Base-by-base conservation (phyloP, 92 coral and sea anemone species). In the Paramuricea clavata region DNA sequence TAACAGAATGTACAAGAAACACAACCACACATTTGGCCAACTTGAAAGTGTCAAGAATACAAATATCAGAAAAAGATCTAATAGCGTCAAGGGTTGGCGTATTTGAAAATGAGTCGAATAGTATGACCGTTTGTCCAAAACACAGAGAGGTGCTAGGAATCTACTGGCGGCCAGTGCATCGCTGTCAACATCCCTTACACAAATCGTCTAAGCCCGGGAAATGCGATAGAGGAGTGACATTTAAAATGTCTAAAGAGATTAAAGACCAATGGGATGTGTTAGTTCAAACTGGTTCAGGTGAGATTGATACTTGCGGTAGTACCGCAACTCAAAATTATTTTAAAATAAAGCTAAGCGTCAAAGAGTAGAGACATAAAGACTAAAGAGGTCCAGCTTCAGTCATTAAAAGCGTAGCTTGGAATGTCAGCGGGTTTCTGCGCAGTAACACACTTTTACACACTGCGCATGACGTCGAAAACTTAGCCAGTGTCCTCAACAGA, bases 111-210 rank as follows among this genome's bases (percentile, higher is more conserved):
- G 27, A 9, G n/a, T 23, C 76, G 30, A 69, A 69, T 4, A 69
- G 27, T 30, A 34, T 72, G 78, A 74, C 60, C 52, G 52, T 74
- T 34, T 74, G 80, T 74, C 22, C 59, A 74, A 74, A 74, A 30
- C 81, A 74, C 59, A 74, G 81, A 74, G 81, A 74, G 60, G 56
- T 35, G 21, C 30, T 74, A 34, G 81, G 60, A 9, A 74, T 74
- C 81, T 74, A 74, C 81, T 39, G 81, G 81, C 60, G 81, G 56
- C 81, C 81, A 36, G 52, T 74, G n/a, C 81, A 74, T 74, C 81
- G 52, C 28, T 36, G 8, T 36, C 81, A 74, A 74, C 81, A 74
- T 74, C 78, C 78, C 19, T 30, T 72, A 31, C 78, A 72, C 47
- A 72, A 31, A 34, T 72, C 78, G n/a, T 11, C 22, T 13, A 72